Conservation (phyloP, 2,888 invertebrate species). For the Folsomia manolachei region DNA sequence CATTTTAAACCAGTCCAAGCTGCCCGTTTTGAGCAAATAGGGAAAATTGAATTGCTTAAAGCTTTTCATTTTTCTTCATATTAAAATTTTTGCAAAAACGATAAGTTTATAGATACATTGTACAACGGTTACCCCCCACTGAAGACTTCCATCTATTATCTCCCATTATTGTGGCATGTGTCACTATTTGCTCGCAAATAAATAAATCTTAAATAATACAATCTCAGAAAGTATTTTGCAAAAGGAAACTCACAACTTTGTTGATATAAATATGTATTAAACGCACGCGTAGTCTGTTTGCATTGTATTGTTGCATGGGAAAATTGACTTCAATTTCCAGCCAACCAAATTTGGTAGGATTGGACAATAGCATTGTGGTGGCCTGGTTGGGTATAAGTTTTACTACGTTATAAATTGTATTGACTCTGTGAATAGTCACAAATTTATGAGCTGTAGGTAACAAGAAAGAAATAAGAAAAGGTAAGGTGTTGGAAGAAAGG, state of each 20-base stretch:
- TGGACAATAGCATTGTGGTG: not conserved
- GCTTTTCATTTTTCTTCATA: too few relatives aligned
- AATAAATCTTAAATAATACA: not conserved
- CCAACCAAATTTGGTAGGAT: not conserved
- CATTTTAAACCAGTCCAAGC: too few relatives aligned
- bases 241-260: not conserved
- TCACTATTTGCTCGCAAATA: not conserved
- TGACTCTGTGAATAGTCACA: not conserved
- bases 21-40: too few relatives aligned
- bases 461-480: conserved; percentile 7
- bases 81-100: too few relatives aligned
- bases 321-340: conserved; percentile 2
- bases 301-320: conserved; percentile 12
- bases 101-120: too few relatives aligned
- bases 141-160: too few relatives aligned
- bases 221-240: not conserved
- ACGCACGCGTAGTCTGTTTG: conserved; percentile 20
- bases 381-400: too few relatives aligned
- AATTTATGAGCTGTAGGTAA: not conserved
- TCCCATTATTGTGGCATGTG: too few relatives aligned
- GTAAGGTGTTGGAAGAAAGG: not conserved
- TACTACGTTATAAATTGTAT: not conserved
- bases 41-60: too few relatives aligned
- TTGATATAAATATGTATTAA: conserved; percentile 22
- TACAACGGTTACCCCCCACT: too few relatives aligned